phyloP scores from a whole-genome alignment of 2,888 invertebrate genomes.

The Halictus ligatus region DNA sequence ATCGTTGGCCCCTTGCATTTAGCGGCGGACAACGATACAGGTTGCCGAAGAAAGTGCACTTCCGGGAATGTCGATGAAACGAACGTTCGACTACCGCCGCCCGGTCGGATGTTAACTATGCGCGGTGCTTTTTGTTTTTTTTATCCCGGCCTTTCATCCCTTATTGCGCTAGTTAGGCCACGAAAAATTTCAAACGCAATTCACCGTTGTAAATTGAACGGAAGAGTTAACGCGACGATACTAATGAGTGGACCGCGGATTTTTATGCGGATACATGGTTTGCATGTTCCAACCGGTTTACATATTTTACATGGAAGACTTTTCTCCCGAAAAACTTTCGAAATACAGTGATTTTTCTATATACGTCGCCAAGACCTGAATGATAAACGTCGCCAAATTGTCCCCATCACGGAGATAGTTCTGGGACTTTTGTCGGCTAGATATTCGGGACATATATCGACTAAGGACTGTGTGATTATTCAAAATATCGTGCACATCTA shows the following conservation, averaged over 20 bases:
- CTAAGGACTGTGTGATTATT: not conserved
- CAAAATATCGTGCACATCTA: not conserved
- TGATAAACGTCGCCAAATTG: no score
- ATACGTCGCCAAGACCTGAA: no score
- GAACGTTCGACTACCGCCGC: not conserved
- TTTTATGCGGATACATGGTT: not conserved
- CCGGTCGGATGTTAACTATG: slow-evolving; percentile 6
- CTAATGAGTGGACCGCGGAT: not conserved
- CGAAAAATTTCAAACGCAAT: not conserved
- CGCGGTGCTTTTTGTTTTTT: not conserved
- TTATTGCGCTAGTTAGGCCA: not conserved
- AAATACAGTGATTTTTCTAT: no score
- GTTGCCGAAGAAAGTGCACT: slow-evolving; percentile 45
- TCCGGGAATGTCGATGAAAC: slow-evolving; percentile 13
- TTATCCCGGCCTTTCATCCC: not conserved
- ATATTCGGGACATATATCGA: no score
- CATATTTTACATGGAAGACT: no score
- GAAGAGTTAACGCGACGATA: not conserved
- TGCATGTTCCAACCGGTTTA: not conserved
- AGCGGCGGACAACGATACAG: slow-evolving; percentile 73
- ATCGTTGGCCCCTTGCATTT: slow-evolving; percentile 77
- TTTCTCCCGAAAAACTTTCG: no score
- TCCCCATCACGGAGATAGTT: no score
- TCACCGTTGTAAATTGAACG: not conserved
- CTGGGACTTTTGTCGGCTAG: no score